Evolutionary conservation across 2,797 vertebrate genomes (phyloP).

Genomic region (Chaunax sp.): DNA sequence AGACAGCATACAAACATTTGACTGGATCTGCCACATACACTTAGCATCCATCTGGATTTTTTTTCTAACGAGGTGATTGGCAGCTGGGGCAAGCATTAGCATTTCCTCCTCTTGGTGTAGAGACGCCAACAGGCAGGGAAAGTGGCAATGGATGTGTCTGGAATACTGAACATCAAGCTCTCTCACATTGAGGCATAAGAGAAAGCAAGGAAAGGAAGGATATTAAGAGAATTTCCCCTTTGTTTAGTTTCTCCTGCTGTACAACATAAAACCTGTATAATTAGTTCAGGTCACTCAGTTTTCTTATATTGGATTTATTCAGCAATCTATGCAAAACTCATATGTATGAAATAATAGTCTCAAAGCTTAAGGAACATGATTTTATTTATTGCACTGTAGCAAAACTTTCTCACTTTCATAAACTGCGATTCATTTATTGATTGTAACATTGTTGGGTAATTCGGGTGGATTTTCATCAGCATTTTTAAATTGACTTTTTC

Average conservation of each 20-base stretch:
- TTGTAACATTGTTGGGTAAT: conserved; percentile 28
- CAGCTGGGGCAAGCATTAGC: conserved; percentile 79
- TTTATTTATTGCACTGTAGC: not conserved
- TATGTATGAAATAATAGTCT: not conserved
- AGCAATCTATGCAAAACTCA: not conserved
- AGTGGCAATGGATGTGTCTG: conserved; percentile 63
- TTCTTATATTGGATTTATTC: conserved; percentile 2
- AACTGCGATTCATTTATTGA: conserved; percentile 21
- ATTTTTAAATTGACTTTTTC: conserved; percentile 73
- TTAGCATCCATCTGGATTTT: conserved; percentile 75
- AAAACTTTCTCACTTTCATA: not conserved
- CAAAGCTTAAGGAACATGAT: no score
- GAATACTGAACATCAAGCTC: conserved; percentile 68
- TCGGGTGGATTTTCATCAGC: conserved; percentile 49
- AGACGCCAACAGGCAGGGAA: conserved; percentile 74
- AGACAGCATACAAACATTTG: conserved; percentile 63
- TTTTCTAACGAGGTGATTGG: conserved; percentile 74
- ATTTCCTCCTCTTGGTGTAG: conserved; percentile 79
- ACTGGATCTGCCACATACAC: conserved; percentile 79
- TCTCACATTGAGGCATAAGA: conserved; percentile 42
- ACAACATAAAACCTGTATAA: conserved; percentile 6
- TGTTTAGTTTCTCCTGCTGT: conserved; percentile 23
- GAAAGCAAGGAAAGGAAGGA: conserved; percentile 28
- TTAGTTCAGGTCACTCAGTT: not conserved
- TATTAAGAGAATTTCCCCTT: conserved; percentile 13